Percentiles rank a stretch among this genome's conserved stretches.
These are phyloP conservation scores for Drosophila paranaensis DNA, from an alignment of 2,888 invertebrate genomes.

Conservation along the genomic window DNA sequence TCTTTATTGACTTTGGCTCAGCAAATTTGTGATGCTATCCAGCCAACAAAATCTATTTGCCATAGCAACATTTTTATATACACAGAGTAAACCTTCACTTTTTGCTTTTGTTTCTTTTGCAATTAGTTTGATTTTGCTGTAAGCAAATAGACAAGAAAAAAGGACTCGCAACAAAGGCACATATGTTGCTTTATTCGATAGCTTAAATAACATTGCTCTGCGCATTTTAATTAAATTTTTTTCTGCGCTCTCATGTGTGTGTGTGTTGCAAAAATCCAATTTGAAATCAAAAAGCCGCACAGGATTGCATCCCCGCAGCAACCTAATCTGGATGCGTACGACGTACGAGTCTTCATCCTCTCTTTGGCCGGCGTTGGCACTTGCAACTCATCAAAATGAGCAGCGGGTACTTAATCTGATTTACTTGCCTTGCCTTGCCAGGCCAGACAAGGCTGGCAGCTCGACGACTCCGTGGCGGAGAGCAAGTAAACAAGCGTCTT, in stretches of 20 bases:
- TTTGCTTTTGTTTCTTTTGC: neutral
- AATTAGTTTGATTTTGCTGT: slow-evolving; percentile 10
- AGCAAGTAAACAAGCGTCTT: slow-evolving; percentile 77
- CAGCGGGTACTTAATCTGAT: slow-evolving; percentile 81
- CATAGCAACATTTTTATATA: neutral
- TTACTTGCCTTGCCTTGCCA: slow-evolving; percentile 62
- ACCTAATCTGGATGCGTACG: slow-evolving; percentile 42
- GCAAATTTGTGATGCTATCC: neutral
- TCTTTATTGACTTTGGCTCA: neutral
- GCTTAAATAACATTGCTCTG: slow-evolving; percentile 36
- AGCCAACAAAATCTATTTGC: neutral
- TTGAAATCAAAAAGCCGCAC: slow-evolving; percentile 69
- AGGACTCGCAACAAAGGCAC: slow-evolving; percentile 1
- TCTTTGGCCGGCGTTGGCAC: slow-evolving; percentile 36
- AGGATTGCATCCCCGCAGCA: slow-evolving; percentile 18
- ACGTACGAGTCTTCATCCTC: slow-evolving; percentile 22
- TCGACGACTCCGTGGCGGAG: slow-evolving; percentile 44
- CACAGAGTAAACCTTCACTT: neutral
- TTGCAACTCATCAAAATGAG: slow-evolving; percentile 78
- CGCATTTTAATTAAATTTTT: slow-evolving; percentile 53
- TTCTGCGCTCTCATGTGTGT: slow-evolving; percentile 17
- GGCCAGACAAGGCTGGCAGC: slow-evolving; percentile 33
- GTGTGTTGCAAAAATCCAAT: slow-evolving; percentile 61
- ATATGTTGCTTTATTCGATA: slow-evolving; percentile 10
- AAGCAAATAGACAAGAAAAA: neutral